phyloP scores from a whole-genome alignment of 1,140 invertebrate species.

The Drosophila funebris region DNA sequence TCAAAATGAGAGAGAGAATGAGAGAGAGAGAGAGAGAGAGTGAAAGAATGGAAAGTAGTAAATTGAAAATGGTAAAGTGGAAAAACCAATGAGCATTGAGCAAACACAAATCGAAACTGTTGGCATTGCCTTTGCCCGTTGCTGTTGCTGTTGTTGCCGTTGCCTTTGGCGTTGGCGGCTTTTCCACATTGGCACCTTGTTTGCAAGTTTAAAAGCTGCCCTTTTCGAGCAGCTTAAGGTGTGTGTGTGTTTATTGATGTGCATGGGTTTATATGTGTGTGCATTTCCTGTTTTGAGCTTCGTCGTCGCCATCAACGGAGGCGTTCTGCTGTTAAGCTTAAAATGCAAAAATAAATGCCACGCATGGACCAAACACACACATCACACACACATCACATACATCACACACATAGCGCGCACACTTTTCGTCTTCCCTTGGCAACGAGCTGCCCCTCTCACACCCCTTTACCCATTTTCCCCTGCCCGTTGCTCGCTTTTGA shows the following conservation, averaged over 20 bases:
- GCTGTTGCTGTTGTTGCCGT: background rate
- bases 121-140: conserved; percentile 8
- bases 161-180: conserved; percentile 41
- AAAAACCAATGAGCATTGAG: conserved; percentile 50
- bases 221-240: conserved; percentile 43
- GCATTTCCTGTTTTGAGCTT: conserved; percentile 69
- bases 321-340: conserved; percentile 59
- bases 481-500: conserved; percentile 56
- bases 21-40: background rate
- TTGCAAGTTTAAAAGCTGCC: conserved; percentile 67
- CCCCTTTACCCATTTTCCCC: background rate
- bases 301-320: conserved; percentile 49
- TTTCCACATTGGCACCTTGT: conserved; percentile 73
- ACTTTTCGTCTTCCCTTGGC: conserved; percentile 21
- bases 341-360: conserved; percentile 80
- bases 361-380: conserved; percentile 40
- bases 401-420: conserved; percentile 3
- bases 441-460: background rate
- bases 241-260: background rate
- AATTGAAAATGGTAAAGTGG: conserved; percentile 42
- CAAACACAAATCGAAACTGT: conserved; percentile 68
- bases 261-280: conserved; percentile 37
- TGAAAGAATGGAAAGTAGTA: background rate
- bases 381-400: conserved; percentile 2
- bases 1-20: conserved; percentile 11